Base-by-base conservation (phyloP, 1,140 invertebrate species). In the Kradibia gibbosae region DNA sequence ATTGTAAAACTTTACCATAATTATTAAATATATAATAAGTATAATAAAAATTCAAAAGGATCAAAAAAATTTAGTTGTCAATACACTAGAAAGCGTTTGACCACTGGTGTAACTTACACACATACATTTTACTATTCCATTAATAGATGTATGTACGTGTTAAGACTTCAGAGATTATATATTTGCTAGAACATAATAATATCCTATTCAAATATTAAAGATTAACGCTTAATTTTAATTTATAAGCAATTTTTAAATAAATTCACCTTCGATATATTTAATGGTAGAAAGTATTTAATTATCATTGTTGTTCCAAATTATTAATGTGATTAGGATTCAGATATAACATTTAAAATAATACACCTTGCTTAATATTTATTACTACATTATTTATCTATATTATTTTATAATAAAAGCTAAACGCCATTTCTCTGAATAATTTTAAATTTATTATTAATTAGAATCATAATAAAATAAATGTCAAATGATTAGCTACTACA, bases 21-120 rank as follows among this genome's bases (percentile, higher is more conserved):
- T 36, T 36, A 65, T 34, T 65, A 65, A 36, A 65, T 65, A 65
- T 65, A 15, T 36, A 65, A 65, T 36, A 65, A 36, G 20, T 55
- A n/a, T 5, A 3, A 36, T 20, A 65, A 36, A 4, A 34, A 17
- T 36, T 15, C 22, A 34, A 1, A 3, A 65, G 34, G 50, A 20
- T 53, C 4, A 65, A 65, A 65, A 36, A 65, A 36, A 13, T 4
- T 60, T 2, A 13, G 13, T 31, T 3, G n/a, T 0, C 57, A 60
- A 60, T 60, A 13, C 15, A 57, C 20, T 57, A 60, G 25, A 60
- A 60, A 31, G 25, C 31, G 8, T 28, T 60, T 0, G 11, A 31
- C 57, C 31, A 60, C 57, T 60, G n/a, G 57, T 31, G 25, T 60
- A 28, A 60, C 31, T 25, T 11, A 4, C 53, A n/a, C 13, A 55